Conservation (phyloP, 2,113 vertebrate species). For the Notarius lentiginosus region DNA sequence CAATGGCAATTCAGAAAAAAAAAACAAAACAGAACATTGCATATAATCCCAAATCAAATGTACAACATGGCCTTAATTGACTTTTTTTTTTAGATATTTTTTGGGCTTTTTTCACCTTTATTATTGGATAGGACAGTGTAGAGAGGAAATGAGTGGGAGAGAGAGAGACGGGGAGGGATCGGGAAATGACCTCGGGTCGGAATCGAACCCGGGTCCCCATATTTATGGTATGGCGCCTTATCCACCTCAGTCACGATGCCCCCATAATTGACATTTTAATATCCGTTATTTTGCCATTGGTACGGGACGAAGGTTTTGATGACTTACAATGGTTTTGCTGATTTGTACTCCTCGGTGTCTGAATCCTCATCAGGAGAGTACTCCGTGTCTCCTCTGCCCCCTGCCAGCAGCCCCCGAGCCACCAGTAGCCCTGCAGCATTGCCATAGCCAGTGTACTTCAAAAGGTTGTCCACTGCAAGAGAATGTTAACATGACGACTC, state of each 20-base stretch:
- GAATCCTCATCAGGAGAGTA: constrained; percentile 97
- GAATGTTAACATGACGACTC: neutral
- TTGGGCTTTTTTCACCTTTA: no score
- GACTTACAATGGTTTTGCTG: constrained; percentile 84
- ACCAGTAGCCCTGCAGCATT: constrained; percentile 92
- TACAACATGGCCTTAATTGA: neutral
- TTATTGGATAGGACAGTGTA: no score
- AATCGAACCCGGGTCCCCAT: no score
- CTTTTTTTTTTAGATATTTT: no score
- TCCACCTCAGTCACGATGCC: no score
- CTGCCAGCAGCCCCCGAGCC: constrained; percentile 87
- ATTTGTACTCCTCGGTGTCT: constrained; percentile 97
- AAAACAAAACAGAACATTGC: neutral
- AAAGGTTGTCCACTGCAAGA: constrained; percentile 86
- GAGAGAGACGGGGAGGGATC: no score
- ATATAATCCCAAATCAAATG: neutral
- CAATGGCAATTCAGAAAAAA: neutral
- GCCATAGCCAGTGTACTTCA: constrained; percentile 97
- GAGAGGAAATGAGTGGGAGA: no score
- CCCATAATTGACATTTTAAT: neutral
- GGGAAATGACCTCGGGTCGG: no score
- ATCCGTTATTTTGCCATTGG: neutral
- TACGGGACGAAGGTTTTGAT: neutral
- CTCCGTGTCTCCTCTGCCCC: constrained; percentile 92
- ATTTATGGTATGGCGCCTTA: no score